These are phyloP conservation scores for Rhagonycha fulva DNA, from an alignment of 2,888 invertebrate genomes.

Conservation along the genomic window DNA sequence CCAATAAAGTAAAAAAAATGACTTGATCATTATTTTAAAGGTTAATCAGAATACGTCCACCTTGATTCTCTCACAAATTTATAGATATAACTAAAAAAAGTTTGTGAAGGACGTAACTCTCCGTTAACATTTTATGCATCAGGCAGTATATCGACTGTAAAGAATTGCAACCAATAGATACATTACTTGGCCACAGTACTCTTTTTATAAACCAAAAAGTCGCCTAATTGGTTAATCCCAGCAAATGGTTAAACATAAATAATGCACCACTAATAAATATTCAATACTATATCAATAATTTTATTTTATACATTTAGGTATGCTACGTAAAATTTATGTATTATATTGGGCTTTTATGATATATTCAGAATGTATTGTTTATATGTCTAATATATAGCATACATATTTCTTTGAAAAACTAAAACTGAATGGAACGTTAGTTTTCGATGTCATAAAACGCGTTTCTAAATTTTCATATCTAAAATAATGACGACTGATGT, in stretches of 20 bases:
- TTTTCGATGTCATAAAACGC: neutral
- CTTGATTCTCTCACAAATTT: neutral
- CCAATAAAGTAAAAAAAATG: neutral
- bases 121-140: neutral
- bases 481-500: neutral
- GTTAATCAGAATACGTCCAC: neutral
- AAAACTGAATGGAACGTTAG: neutral
- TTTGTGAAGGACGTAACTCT: neutral
- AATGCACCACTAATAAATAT: neutral
- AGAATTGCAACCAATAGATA: neutral
- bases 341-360: neutral
- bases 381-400: neutral
- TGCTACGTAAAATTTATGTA: neutral
- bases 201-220: too few relatives aligned
- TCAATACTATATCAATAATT: neutral
- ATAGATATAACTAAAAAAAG: neutral
- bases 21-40: neutral
- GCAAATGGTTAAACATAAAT: neutral
- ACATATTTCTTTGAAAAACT: neutral
- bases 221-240: neutral
- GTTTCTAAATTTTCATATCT: neutral
- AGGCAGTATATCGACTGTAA: neutral
- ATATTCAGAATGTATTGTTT: neutral
- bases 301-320: neutral
- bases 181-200: neutral